Base-by-base conservation (phyloP, 1,140 invertebrate genomes). In the Drosophila pachea region DNA sequence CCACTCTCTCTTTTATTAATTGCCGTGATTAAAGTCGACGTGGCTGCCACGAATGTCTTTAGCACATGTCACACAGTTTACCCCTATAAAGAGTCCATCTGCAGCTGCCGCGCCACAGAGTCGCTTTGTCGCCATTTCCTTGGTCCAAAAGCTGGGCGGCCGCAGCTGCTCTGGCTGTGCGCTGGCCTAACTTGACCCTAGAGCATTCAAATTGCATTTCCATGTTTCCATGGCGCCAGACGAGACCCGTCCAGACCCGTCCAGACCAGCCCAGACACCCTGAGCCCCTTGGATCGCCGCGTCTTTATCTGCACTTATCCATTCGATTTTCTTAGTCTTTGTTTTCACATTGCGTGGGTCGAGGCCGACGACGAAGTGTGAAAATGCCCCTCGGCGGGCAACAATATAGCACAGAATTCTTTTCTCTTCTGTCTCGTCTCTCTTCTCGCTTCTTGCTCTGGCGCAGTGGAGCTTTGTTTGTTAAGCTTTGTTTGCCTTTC, bases 181-280 rank as follows among this genome's bases (percentile, higher is more conserved):
- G 48, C 47, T 81, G 78, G 70, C 78, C 75, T 43, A 67, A 66
- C 75, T 82, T 83, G 79, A 84, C 76, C 78, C 78, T 32, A 14
- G 58, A 76, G 64, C 68, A 84, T 65, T 68, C 76, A 70, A 83
- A 83, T 83, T 84, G 56, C 73, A 86, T 83, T 83, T 84, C 73
- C 76, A 83, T 83, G 76, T 83, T 22, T 22, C 22, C 22, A 22
- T 76, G 73, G 65, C 81, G 76, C 76, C 81, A 83, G 78, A 83
- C 74, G 71, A 76, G 68, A 31, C 38, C 16, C 4, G 22, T 22
- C 22, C 22, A 22, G 22, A 22, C 3, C 22, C 22, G 22, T 22
- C 22, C 22, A 22, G 22, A 22, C 22, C 22, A 22, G 22, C 22
- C 40, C 12, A 16, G 73, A 77, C 73, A 14, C 48, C 14, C 9